Evolutionary conservation across 1,140 invertebrate species (phyloP), one percentile per base, ranked within the genome.

Genomic region (Paralvinella palmiformis): DNA sequence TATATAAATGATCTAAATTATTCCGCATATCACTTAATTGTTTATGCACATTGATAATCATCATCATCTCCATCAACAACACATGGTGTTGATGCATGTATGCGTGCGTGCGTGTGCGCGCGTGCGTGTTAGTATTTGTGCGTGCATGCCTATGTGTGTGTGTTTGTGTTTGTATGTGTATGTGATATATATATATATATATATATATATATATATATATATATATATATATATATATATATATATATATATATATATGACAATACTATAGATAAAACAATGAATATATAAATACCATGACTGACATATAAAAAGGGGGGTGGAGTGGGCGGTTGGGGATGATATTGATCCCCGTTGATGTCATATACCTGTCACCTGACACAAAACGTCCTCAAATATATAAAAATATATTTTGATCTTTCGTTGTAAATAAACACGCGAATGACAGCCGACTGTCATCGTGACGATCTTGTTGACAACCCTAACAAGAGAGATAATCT

Each of bases 141-240:
- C 27, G 44, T 24, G 10, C 27, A 48, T 24, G 20, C 44, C n/a
- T 24, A 10, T 10, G 4, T 10, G 3, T 20, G 7, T n/a, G 37
- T 44, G n/a, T 13, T 44, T 44, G 37, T 13, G n/a, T 44, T 15
- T 44, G 37, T 15, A 15, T 44, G 2, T 4, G 10, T 48, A 24
- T 2, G 10, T 4, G 10, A 10, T 48, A 48, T 3, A 2, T 2
- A 10, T 2, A 48, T 48, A 24, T 48, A 48, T 48, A 48, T 48
- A 48, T 48, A 48, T 48, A 48, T 48, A 48, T 48, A 48, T 48
- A 48, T 48, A 10, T 48, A 48, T 48, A 48, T 48, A 10, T 48
- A 48, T 48, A 48, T 48, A 48, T 48, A 48, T 48, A 10, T 48
- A 48, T 48, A 44, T n/a, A 44, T 44, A 44, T 44, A 44, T 44